A percentile compares a stretch with the other conserved stretches of the same genome.
phyloP scores from a whole-genome alignment of 2,888 invertebrate species.

The Caenorhabditis macrosperma region DNA sequence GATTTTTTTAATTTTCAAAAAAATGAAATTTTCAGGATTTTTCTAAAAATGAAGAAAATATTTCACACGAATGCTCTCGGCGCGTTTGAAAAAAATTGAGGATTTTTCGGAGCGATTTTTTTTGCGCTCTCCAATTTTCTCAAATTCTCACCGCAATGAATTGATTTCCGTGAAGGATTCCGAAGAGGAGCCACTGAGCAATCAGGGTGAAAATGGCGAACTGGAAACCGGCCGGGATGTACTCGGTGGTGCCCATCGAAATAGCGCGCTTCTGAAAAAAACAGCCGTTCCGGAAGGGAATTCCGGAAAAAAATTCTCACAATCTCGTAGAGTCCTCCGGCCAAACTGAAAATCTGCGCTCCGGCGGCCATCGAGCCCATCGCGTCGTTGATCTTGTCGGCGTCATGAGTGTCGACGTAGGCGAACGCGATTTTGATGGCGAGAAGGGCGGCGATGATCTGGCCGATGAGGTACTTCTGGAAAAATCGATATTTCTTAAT shows the following conservation, averaged over 20 bases:
- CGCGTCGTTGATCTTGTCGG: constrained; percentile 60
- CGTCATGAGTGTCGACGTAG: constrained; percentile 70
- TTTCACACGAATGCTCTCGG: no score
- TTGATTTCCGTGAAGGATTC: constrained; percentile 72
- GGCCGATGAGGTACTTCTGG: constrained; percentile 75
- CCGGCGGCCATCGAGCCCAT: constrained; percentile 78
- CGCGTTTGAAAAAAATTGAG: no score
- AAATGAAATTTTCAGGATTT: no score
- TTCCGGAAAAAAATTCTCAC: constrained; percentile 47
- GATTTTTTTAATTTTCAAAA: no score
- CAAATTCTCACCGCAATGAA: constrained; percentile 75
- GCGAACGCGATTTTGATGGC: constrained; percentile 66
- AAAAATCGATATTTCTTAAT: constrained; percentile 33
- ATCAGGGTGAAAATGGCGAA: constrained; percentile 76
- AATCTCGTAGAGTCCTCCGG: constrained; percentile 76
- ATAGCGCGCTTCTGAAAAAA: constrained; percentile 73
- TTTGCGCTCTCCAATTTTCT: no score
- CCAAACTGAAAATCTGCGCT: constrained; percentile 75
- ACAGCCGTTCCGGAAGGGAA: not conserved
- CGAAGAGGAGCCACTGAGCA: constrained; percentile 77
- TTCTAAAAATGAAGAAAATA: no score
- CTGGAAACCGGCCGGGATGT: constrained; percentile 77
- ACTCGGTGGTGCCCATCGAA: constrained; percentile 76
- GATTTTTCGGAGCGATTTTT: no score
- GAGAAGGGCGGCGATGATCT: constrained; percentile 64